Conservation (phyloP, 2,113 vertebrate species). For the Macrotus californicus region DNA sequence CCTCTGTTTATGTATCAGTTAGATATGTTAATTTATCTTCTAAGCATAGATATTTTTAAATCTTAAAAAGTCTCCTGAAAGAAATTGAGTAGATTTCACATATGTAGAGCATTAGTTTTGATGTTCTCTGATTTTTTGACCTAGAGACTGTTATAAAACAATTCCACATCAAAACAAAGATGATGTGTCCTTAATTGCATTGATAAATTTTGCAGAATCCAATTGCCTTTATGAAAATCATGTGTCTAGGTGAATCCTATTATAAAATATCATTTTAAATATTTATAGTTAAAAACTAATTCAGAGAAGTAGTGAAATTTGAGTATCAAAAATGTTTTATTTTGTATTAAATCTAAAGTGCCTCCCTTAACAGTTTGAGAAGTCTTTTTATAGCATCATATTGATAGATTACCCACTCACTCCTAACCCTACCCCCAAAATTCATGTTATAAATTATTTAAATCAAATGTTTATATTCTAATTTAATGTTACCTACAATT, state of each 20-base stretch:
- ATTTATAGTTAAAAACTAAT: conserved; percentile 18
- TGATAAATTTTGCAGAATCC: conserved; percentile 37
- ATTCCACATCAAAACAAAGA: background rate
- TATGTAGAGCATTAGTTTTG: background rate
- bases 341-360: conserved; percentile 26
- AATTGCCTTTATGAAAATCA: conserved; percentile 7
- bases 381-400: background rate
- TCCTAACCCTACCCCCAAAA: background rate
- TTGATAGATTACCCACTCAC: background rate
- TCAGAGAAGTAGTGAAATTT: conserved; percentile 39
- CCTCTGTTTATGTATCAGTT: background rate
- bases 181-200: background rate
- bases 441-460: conserved; percentile 19
- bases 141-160: conserved; percentile 22
- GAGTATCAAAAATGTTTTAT: conserved; percentile 21
- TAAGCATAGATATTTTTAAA: background rate
- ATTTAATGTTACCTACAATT: conserved; percentile 14
- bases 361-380: background rate
- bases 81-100: background rate
- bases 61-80: conserved; percentile 18
- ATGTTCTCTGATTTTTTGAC: conserved; percentile 33
- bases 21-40: background rate
- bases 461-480: conserved; percentile 19
- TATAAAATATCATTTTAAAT: conserved; percentile 15
- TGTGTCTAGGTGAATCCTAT: background rate